Evolutionary conservation across 2,888 invertebrate species (phyloP), one percentile per base, ranked within the genome.

Genomic region (Clostera curtula): DNA sequence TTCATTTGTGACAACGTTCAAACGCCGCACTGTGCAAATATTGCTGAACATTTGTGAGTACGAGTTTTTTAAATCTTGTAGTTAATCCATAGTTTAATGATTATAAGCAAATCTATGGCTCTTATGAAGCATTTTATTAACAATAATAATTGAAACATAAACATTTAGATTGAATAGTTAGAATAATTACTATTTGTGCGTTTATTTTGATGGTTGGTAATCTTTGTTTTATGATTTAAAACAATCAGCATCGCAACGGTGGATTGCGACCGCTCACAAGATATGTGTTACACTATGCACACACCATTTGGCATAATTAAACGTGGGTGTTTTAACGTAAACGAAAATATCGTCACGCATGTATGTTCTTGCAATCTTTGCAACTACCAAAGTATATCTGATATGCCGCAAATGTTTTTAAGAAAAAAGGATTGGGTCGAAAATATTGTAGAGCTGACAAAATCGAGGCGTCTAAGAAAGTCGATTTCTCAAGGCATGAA

Each of bases 351-450:
- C 11, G 59, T 65, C 23, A 64, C 59, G 20, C 75, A 66, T 44
- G 72, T 74, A 21, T 79, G 79, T 43, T 56, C 71, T 22, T 75
- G 77, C 49, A 74, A 79, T 56, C 61, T 76, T 25, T 79, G 79
- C 53, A 79, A 79, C 56, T 57, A 63, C 46, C 51, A 72, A 47
- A 53, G 75, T 23, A 61, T 75, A 39, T 60, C 62, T 42, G 69
- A 74, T 43, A 61, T 77, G 67, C 79, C 79, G 20, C 52, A 56
- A 40, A 52, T 63, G 45, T 77, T 69, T 58, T 33, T 55, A 5
- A 55, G 45, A 30, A 68, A 64, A 46, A 50, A 37, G 34, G 60
- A 70, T 32, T 80, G 79, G 79, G 34, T 63, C 25, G 56, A 67
- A 36, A 69, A 79, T 56, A 58, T 77, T 34, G 46, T 67, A 38